A percentile compares a stretch with the other conserved stretches of the same genome.
Evolutionary conservation across 2,888 invertebrate genomes (phyloP).

Genomic region (Caenorhabditis sp.): DNA sequence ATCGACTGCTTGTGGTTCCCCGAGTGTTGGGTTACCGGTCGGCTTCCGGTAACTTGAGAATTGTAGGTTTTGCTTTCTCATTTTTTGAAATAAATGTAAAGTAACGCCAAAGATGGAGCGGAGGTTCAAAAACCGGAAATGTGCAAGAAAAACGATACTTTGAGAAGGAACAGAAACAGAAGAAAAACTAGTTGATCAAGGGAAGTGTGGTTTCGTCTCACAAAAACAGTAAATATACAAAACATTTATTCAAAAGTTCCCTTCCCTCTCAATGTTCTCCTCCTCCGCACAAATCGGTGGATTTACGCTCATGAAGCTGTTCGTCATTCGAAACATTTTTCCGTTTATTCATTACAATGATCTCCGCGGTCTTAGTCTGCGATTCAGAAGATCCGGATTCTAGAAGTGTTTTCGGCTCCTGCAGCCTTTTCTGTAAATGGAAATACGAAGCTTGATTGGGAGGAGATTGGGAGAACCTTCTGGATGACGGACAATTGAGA

Average conservation of each 20-base stretch:
- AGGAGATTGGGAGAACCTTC: not conserved
- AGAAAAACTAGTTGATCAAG: no score
- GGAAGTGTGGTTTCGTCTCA: no score
- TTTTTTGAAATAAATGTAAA: constrained; percentile 38
- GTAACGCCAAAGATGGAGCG: constrained; percentile 26
- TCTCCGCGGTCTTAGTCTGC: not conserved
- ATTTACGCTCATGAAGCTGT: no score
- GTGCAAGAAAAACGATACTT: constrained; percentile 16
- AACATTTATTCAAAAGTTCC: no score
- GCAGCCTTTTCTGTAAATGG: not conserved
- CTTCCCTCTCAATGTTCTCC: no score
- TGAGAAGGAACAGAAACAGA: not conserved
- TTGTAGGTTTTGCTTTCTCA: constrained; percentile 32
- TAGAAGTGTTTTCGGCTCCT: not conserved
- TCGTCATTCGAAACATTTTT: no score
- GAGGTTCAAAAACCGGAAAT: constrained; percentile 45
- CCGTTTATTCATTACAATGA: no score
- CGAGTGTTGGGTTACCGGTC: constrained; percentile 39
- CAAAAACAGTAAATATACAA: no score
- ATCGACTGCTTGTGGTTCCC: not conserved
- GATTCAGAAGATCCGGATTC: not conserved
- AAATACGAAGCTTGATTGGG: not conserved
- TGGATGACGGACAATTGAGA: constrained; percentile 31
- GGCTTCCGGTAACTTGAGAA: constrained; percentile 39
- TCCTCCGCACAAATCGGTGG: no score